A percentile compares a stretch with the other conserved stretches of the same genome.
phyloP scores from a whole-genome alignment of 2,797 vertebrate species.

The Anguilla obscura region DNA sequence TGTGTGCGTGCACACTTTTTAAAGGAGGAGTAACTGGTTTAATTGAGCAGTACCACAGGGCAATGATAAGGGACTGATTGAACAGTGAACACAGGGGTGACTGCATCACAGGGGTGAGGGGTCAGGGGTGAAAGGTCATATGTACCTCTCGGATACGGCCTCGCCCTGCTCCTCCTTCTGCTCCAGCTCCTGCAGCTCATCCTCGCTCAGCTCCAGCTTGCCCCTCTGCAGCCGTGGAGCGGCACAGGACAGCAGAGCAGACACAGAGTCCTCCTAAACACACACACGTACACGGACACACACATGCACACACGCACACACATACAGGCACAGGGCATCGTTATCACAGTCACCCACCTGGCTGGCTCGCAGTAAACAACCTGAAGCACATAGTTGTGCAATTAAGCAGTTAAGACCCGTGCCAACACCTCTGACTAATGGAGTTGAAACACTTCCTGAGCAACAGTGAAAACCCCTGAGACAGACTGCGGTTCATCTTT shows the following conservation, averaged over 20 bases:
- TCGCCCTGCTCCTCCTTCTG: constrained; percentile 84
- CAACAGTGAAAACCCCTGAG: not conserved
- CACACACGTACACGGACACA: not conserved
- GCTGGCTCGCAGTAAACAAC: not conserved
- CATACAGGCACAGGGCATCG: not conserved
- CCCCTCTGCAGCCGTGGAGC: constrained; percentile 75
- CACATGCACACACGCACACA: not conserved
- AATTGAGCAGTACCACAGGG: not conserved
- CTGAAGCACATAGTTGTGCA: not conserved
- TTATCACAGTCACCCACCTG: not conserved
- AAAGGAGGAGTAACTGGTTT: not conserved
- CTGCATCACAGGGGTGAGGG: not conserved
- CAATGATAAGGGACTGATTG: not conserved
- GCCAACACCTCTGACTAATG: not conserved
- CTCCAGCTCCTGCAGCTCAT: constrained; percentile 78
- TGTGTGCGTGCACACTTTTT: not conserved
- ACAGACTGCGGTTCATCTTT: not conserved
- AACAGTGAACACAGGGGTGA: not conserved
- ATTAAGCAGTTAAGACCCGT: not conserved
- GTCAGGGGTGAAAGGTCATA: not conserved
- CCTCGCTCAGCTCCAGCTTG: constrained; percentile 74
- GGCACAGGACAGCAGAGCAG: constrained; percentile 63
- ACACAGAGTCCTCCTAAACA: constrained; percentile 73
- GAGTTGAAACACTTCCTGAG: not conserved
- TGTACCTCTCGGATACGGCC: constrained; percentile 82